These are phyloP conservation scores for Ginglymostoma cirratum DNA, from an alignment of 2,113 vertebrate genomes.

Conservation along the genomic window DNA sequence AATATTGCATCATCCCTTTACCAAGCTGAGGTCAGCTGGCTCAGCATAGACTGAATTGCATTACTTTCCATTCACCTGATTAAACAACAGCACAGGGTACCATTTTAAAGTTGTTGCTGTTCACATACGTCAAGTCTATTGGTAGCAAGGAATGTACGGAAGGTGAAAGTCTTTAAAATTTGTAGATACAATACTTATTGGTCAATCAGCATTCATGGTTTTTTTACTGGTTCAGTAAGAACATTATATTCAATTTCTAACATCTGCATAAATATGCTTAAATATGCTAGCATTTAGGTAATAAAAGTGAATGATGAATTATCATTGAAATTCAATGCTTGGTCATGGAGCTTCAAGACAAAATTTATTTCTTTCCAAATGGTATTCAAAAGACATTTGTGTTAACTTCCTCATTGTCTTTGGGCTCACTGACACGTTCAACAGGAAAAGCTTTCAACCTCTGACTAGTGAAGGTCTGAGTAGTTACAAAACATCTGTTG, in stretches of 20 bases:
- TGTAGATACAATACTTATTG: not conserved
- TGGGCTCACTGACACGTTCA: not conserved
- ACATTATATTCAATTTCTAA: not conserved
- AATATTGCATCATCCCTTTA: not conserved
- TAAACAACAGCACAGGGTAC: not conserved
- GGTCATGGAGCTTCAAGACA: no score
- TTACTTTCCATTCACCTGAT: not conserved
- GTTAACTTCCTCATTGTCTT: slow-evolving; percentile 4
- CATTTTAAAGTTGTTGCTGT: not conserved
- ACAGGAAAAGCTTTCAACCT: not conserved
- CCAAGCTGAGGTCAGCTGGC: not conserved
- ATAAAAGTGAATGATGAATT: slow-evolving; percentile 10
- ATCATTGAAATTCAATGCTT: not conserved
- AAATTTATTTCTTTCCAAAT: not conserved
- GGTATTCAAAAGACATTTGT: not conserved
- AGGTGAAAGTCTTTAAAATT: not conserved
- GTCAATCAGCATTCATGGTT: not conserved
- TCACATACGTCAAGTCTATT: not conserved
- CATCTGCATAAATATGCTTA: not conserved
- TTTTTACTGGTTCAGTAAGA: not conserved
- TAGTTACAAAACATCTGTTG: not conserved
- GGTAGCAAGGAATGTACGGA: not conserved
- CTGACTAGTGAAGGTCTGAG: not conserved
- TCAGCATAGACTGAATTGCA: not conserved
- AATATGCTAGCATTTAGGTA: not conserved